Percentiles rank a stretch among this genome's conserved stretches.
Conservation (phyloP, 2,888 invertebrate genomes). For the Homarus gammarus region DNA sequence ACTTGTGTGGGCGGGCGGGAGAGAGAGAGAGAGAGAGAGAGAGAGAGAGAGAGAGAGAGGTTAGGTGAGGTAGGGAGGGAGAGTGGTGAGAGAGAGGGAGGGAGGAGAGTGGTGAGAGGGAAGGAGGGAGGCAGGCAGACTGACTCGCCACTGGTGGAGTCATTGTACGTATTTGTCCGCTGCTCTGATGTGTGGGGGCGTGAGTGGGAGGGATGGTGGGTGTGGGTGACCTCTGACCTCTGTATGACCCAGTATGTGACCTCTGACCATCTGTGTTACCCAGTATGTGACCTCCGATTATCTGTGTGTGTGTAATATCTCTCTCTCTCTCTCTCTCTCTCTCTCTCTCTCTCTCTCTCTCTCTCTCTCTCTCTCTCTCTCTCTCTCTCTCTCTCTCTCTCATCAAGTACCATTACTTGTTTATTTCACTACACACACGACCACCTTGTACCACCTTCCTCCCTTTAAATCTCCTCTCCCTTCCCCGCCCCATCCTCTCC, state of each 20-base stretch:
- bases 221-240: no score
- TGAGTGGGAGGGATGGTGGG: no score
- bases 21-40: no score
- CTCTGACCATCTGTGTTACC: no score
- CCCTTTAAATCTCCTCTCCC: slow-evolving; percentile 4
- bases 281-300: no score
- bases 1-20: no score
- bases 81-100: not conserved
- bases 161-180: no score
- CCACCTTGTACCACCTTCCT: not conserved
- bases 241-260: no score
- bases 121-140: not conserved
- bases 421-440: not conserved
- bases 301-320: not conserved
- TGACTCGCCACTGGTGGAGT: no score
- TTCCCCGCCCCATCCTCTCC: slow-evolving; percentile 17
- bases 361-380: slow-evolving; percentile 8
- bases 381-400: slow-evolving; percentile 35
- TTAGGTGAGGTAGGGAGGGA: no score
- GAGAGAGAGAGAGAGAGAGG: no score
- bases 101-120: not conserved
- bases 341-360: not conserved
- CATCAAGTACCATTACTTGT: not conserved
- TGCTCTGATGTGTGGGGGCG: no score
- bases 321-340: slow-evolving; percentile 1